Evolutionary conservation across 2,113 vertebrate species (phyloP).

Genomic region (Albula goreensis): DNA sequence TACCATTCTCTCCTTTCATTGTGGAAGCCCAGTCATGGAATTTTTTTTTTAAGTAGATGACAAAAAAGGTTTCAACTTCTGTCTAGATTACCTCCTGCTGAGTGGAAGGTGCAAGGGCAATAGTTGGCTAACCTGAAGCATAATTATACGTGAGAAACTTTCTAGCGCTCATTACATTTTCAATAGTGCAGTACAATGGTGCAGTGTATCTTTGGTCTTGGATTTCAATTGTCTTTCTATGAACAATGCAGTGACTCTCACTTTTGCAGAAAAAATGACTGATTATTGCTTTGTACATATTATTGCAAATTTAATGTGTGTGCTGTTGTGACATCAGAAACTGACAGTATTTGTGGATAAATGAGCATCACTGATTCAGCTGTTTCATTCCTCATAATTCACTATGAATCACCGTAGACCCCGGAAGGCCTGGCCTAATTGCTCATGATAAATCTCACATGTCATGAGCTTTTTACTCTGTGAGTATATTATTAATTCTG

Average conservation of each 20-base stretch:
- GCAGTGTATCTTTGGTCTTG: no score
- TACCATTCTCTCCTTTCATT: background rate
- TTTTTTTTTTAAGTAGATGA: background rate
- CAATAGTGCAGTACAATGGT: no score
- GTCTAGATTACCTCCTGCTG: background rate
- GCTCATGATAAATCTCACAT: background rate
- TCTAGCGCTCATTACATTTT: no score
- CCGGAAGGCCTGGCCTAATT: background rate
- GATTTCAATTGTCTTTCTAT: no score
- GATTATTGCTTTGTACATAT: no score
- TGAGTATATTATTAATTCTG: background rate
- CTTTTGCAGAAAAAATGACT: no score
- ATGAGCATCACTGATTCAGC: background rate
- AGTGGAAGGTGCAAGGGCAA: background rate
- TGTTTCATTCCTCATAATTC: background rate
- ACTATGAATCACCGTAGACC: background rate
- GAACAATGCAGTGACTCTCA: no score
- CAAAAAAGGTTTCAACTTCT: background rate
- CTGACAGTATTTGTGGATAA: background rate
- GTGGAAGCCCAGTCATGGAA: background rate
- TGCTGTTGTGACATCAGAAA: no score
- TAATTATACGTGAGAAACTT: no score
- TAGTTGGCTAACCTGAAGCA: background rate
- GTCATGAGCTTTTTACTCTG: background rate
- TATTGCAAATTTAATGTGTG: no score